Percentiles rank a stretch among this genome's conserved stretches.
Conservation (phyloP, 2,113 vertebrate genomes). For the Isichthys henryi region DNA sequence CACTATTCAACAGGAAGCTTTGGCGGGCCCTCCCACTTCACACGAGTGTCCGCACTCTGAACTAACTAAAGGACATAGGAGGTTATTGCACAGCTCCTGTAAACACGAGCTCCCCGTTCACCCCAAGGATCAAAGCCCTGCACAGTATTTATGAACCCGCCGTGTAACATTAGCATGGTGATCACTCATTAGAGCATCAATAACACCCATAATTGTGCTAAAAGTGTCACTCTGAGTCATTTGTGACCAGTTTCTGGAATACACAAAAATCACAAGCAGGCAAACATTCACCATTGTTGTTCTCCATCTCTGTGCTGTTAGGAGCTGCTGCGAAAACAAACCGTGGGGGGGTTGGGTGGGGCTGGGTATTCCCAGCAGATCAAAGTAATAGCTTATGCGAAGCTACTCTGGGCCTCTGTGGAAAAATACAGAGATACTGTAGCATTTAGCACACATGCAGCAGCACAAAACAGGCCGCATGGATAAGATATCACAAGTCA, state of each 20-base stretch:
- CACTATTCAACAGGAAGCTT: not conserved
- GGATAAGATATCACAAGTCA: not conserved
- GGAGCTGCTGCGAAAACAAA: not conserved
- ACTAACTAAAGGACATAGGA: constrained; percentile 9
- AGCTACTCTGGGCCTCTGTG: not conserved
- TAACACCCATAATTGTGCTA: not conserved
- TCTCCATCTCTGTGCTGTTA: no score
- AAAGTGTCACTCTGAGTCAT: not conserved
- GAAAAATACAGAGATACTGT: not conserved
- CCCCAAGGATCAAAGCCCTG: not conserved
- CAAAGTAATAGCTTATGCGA: not conserved
- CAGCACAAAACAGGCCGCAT: not conserved
- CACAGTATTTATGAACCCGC: not conserved
- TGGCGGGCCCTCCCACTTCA: not conserved
- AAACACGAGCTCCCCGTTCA: constrained; percentile 18
- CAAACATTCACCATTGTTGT: not conserved
- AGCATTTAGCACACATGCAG: not conserved
- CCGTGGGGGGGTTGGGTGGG: not conserved
- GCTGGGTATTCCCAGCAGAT: not conserved
- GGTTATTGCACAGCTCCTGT: constrained; percentile 21
- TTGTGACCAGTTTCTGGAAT: not conserved
- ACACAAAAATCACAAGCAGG: not conserved
- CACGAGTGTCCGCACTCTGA: not conserved
- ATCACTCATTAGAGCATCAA: not conserved
- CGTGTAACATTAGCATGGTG: not conserved